A percentile compares a stretch with the other conserved stretches of the same genome.
phyloP scores from a whole-genome alignment of 2,888 invertebrate genomes.

The Globia sparganii region DNA sequence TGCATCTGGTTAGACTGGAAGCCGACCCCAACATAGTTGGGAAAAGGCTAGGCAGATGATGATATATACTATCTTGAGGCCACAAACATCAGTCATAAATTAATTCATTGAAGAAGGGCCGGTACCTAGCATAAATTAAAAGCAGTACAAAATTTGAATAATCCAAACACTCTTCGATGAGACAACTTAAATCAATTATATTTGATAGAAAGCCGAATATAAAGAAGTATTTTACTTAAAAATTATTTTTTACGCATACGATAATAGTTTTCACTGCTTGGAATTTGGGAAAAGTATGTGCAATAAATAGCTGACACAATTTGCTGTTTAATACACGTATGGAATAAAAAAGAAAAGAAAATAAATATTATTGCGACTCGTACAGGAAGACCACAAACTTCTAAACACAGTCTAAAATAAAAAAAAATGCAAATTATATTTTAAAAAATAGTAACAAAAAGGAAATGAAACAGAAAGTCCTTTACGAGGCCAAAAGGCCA shows the following conservation, averaged over 20 bases:
- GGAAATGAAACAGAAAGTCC: no score
- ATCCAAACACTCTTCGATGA: constrained; percentile 42
- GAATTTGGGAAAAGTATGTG: constrained; percentile 11
- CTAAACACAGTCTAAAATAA: no score
- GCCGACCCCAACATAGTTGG: no score
- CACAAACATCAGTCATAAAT: constrained; percentile 28
- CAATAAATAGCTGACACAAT: background rate
- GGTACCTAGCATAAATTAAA: constrained; percentile 16
- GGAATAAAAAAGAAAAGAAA: no score
- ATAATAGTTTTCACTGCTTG: constrained; percentile 3
- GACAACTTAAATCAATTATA: constrained; percentile 37
- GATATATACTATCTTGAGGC: background rate
- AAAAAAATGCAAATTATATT: no score
- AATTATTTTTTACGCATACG: constrained; percentile 27
- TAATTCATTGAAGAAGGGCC: constrained; percentile 16
- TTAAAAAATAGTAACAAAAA: no score
- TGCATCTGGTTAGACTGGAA: no score
- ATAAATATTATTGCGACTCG: no score
- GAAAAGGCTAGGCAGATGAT: no score
- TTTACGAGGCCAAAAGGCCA: no score
- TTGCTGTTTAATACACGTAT: background rate
- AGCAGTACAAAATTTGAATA: constrained; percentile 49
- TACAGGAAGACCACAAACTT: no score
- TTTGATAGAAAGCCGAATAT: constrained; percentile 44
- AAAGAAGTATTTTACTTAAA: constrained; percentile 8